phyloP scores from a whole-genome alignment of 35 echinoderm and acorn worm genomes.

The Patiria miniata region DNA sequence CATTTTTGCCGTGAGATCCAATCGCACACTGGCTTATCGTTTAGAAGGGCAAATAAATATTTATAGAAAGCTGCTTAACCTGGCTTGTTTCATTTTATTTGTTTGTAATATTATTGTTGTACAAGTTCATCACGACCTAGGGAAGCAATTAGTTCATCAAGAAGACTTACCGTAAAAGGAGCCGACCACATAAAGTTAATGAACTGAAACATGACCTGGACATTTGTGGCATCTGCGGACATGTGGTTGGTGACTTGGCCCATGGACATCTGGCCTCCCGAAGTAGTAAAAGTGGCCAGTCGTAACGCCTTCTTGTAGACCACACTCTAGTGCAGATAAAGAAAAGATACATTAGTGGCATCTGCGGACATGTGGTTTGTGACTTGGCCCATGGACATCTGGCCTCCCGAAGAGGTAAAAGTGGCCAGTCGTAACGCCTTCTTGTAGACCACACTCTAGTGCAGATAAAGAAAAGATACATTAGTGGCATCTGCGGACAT shows the following conservation, averaged over 20 bases:
- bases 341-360: slow-evolving; percentile 45
- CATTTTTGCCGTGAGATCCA: too few species aligned
- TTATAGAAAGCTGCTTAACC: too few species aligned
- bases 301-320: slow-evolving; percentile 77
- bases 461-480: neutral
- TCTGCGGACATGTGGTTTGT: slow-evolving; percentile 82
- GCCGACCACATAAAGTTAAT: slow-evolving; percentile 72
- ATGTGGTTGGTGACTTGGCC: slow-evolving; percentile 93
- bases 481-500: slow-evolving; percentile 79
- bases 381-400: slow-evolving; percentile 79
- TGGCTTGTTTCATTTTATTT: too few species aligned
- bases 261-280: slow-evolving; percentile 79
- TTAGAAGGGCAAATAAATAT: too few species aligned
- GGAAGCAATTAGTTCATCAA: too few species aligned
- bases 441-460: slow-evolving; percentile 59
- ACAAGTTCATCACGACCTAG: too few species aligned
- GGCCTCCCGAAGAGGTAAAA: slow-evolving; percentile 26
- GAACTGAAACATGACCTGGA: slow-evolving; percentile 63
- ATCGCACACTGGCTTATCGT: too few species aligned
- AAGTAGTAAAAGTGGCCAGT: slow-evolving; percentile 70
- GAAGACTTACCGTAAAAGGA: slow-evolving; percentile 76
- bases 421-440: slow-evolving; percentile 79
- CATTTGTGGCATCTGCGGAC: slow-evolving; percentile 78
- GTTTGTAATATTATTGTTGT: too few species aligned
- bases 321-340: slow-evolving; percentile 17